phyloP scores from a whole-genome alignment of 2,113 vertebrate species.

The Salminus brasiliensis region DNA sequence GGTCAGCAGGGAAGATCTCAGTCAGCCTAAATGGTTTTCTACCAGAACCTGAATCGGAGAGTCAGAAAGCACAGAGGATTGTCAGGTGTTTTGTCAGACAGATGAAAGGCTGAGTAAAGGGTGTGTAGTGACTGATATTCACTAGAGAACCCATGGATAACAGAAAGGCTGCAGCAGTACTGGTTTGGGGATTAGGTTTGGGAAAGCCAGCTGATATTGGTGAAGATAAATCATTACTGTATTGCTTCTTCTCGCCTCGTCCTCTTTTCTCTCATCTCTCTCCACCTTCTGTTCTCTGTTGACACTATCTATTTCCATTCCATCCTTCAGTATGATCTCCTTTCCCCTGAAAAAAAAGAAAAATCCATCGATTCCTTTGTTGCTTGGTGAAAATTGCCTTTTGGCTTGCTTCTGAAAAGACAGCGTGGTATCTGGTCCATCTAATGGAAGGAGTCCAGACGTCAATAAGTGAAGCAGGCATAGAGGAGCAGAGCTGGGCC shows the following conservation, averaged over 20 bases:
- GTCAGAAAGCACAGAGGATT: background rate
- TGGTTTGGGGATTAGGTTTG: background rate
- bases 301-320: constrained; percentile 25
- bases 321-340: constrained; percentile 9
- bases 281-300: constrained; percentile 3
- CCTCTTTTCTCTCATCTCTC: background rate
- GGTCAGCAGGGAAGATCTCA: too few relatives aligned
- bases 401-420: constrained; percentile 60
- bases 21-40: background rate
- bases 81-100: background rate
- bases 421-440: constrained; percentile 60
- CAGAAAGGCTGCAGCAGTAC: background rate
- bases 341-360: background rate
- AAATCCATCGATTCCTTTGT: constrained; percentile 43
- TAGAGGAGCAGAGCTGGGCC: constrained; percentile 45
- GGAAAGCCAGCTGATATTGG: background rate
- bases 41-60: background rate
- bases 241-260: background rate
- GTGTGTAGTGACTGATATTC: background rate
- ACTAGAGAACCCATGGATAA: background rate
- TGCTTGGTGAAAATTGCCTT: constrained; percentile 54
- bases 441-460: constrained; percentile 63
- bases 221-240: background rate
- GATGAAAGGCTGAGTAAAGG: background rate
- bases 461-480: constrained; percentile 68